Conservation (phyloP, 2,888 invertebrate species). For the Cyclophora albipunctata region DNA sequence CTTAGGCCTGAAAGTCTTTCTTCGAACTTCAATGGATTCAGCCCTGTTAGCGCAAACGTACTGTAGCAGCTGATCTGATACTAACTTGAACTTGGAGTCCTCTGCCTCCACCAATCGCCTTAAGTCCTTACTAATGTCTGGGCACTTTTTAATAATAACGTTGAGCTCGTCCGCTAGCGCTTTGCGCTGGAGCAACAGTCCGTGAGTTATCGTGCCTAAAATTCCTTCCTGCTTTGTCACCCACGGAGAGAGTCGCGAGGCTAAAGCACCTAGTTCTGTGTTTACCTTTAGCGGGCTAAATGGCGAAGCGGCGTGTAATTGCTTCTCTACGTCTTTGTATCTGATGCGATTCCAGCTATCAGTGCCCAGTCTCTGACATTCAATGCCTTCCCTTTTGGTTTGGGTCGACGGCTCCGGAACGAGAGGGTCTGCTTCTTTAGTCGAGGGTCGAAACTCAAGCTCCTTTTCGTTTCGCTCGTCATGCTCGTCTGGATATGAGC, state of each 20-base stretch:
- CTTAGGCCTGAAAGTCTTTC: background rate
- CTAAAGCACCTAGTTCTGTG: conserved; percentile 6
- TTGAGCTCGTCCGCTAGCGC: conserved; percentile 6
- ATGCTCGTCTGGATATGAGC: too few relatives aligned
- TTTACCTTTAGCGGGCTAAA: conserved; percentile 13
- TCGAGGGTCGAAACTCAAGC: background rate
- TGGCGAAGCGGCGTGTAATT: conserved; percentile 13
- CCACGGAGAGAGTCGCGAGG: background rate
- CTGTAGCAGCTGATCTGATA: conserved; percentile 14
- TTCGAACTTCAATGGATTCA: conserved; percentile 9
- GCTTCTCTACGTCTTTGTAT: conserved; percentile 14
- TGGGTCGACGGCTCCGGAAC: conserved; percentile 6
- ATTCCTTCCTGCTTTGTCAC: conserved; percentile 9
- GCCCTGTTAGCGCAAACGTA: conserved; percentile 12
- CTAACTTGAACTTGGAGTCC: conserved; percentile 4
- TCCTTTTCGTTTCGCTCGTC: background rate
- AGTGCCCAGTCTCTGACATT: conserved; percentile 12
- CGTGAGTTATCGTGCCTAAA: conserved; percentile 12
- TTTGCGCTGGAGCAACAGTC: conserved; percentile 8
- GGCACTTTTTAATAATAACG: conserved; percentile 1
- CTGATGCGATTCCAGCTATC: conserved; percentile 12
- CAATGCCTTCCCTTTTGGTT: conserved; percentile 5
- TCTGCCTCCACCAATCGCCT: conserved; percentile 1
- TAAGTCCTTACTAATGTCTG: conserved; percentile 1
- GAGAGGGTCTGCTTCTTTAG: conserved; percentile 7